A percentile compares a stretch with the other conserved stretches of the same genome.
Evolutionary conservation across 2,888 invertebrate genomes (phyloP).

Genomic region (Calameuta filiformis): DNA sequence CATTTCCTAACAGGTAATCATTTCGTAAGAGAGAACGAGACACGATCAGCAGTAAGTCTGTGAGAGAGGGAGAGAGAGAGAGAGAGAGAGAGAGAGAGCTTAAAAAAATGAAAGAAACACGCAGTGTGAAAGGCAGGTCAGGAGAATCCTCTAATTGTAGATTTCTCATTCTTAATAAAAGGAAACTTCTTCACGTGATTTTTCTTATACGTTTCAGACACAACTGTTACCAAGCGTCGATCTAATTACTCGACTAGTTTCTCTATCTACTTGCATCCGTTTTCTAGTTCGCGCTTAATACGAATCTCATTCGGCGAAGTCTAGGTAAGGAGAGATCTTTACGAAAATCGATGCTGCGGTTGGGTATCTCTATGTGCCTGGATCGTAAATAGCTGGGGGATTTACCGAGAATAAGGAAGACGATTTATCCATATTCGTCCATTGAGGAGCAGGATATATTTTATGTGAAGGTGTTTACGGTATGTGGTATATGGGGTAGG

Average conservation of each 20-base stretch:
- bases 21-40: not conserved
- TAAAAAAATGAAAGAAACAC: not conserved
- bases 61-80: too few relatives aligned
- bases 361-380: too few relatives aligned
- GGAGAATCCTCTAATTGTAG: not conserved
- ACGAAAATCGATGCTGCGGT: not conserved
- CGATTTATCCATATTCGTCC: not conserved
- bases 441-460: not conserved
- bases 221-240: not conserved
- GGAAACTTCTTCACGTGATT: not conserved
- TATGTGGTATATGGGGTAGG: not conserved
- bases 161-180: not conserved
- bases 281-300: not conserved
- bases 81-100: too few relatives aligned
- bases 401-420: not conserved
- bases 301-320: not conserved
- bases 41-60: not conserved
- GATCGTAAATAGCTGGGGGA: not conserved
- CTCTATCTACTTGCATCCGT: not conserved
- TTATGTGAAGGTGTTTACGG: not conserved
- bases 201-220: not conserved
- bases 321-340: not conserved
- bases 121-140: not conserved
- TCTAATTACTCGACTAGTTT: not conserved
- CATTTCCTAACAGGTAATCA: not conserved